Base-by-base conservation (phyloP, 1,140 invertebrate genomes). In the Aphaenogaster floridana region DNA sequence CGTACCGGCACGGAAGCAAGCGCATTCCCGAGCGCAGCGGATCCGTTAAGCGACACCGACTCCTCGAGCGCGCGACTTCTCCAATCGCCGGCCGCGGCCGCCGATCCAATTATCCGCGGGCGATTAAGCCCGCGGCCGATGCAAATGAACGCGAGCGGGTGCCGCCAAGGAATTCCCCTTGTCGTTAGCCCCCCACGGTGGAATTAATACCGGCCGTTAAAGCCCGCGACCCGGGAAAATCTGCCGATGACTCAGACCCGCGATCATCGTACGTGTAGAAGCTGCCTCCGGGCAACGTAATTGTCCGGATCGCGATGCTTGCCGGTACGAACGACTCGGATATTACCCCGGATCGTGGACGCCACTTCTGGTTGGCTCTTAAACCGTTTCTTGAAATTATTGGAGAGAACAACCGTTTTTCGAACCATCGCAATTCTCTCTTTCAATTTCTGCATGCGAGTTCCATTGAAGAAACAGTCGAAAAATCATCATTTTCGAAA, bases 71-170 rank as follows among this genome's bases (percentile, higher is more conserved):
- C 85, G 42, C 42, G 77, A 54, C 57, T 61, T 69, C 69, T 76
- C 66, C 84, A 50, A 86, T 92, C 87, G 88, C 69, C 64, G 68
- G 17, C 59, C 63, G 77, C 57, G 84, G 76, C 80, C 74, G 88
- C 87, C 88, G 84, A 86, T 88, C 88, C 92, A 91, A 93, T 93
- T 93, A 93, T 93, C 89, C 42, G 61, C 72, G 88, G 87, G 86
- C 89, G 90, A 93, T 93, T 92, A 93, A 92, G 78, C 87, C 39
- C 36, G 17, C 39, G 52, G 66, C 57, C 89, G 85, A 87, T 84
- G 88, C 78, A 87, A 89, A 89, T 89, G 88, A 89, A 91, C 69
- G 50, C 54, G 77, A 61, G 74, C 83, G 87, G 68, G 79, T 63
- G 86, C n/a, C 59, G 78, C 72, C 74, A 42, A 84, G 88, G 63